Base-by-base conservation (phyloP, 2,113 vertebrate genomes). In the Brevimyrus niger region DNA sequence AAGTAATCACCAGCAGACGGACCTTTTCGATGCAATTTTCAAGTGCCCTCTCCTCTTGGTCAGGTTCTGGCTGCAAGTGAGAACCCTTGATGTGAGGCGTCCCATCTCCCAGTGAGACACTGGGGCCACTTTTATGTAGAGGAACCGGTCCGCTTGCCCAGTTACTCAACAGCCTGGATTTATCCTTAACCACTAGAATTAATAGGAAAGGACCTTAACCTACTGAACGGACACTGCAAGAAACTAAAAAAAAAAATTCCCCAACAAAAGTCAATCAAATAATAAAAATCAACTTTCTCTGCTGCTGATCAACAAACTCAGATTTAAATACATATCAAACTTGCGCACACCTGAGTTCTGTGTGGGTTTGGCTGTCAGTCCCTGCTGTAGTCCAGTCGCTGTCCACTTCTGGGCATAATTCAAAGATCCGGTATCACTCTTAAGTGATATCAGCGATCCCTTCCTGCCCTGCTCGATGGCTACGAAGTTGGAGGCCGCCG, bases 391-490 rank as follows among this genome's bases (percentile, higher is more conserved):
- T n/a, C 19, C 23, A 55, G 27, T 19, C 3, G n/a, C 10, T 21
- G 50, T 27, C 21, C 27, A 27, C 23, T 8, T 31, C 19, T 9
- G 15, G 7, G 21, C 73, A 19, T 19, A 88, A 21, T 31, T 86
- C 42, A 47, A 73, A 50, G 88, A 35, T 3, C 42, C 47, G 21
- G 27, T 2, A 10, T 15, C 10, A 31, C 93, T 90, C 91, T 94
- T 97, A n/a, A 98, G 94, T 0, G 5, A 91, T 87, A 99, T 55
- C 90, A 97, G 91, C 19, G 97, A 97, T 7, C 98, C 98, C 44
- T 92, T 91, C 90, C 94, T 95, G 91, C 95, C 94, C 90, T 97
- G 96, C 47, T 95, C 91, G 80, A 99, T 80, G 0, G 35, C 8
- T 69, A 99, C 61, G 46, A 97, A 65, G 91, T 98, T 97, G 0